phyloP scores from a whole-genome alignment of 2,888 invertebrate species.

The Stomorhina lunata region DNA sequence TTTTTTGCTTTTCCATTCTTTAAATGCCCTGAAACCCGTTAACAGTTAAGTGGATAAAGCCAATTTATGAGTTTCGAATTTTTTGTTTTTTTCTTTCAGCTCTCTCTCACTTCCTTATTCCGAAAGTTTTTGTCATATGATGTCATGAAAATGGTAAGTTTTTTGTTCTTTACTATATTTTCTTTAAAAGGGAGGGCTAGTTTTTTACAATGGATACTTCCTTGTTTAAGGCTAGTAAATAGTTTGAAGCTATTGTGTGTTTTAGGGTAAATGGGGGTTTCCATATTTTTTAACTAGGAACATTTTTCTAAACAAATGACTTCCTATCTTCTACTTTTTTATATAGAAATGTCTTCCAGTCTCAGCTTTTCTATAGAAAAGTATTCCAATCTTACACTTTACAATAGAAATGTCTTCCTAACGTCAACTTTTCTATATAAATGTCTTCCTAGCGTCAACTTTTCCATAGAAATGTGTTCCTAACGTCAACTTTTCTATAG shows the following conservation, averaged over 20 bases:
- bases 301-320: no score
- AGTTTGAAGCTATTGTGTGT: background rate
- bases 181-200: background rate
- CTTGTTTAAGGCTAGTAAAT: constrained; percentile 29
- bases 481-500: no score
- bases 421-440: no score
- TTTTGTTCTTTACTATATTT: background rate
- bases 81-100: constrained; percentile 49
- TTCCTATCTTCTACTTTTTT: no score
- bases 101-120: background rate
- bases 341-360: no score
- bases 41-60: constrained; percentile 79
- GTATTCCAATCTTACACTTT: no score
- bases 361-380: no score
- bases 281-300: no score
- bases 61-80: constrained; percentile 79
- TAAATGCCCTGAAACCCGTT: constrained; percentile 73
- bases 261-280: background rate
- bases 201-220: constrained; percentile 12
- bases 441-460: no score
- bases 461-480: no score
- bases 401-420: no score
- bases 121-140: constrained; percentile 32
- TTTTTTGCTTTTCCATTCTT: constrained; percentile 8
- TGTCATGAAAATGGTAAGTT: constrained; percentile 5